Percentiles rank a stretch among this genome's conserved stretches.
Conservation (phyloP, 92 coral and sea anemone genomes). For the Pocillopora grandis region DNA sequence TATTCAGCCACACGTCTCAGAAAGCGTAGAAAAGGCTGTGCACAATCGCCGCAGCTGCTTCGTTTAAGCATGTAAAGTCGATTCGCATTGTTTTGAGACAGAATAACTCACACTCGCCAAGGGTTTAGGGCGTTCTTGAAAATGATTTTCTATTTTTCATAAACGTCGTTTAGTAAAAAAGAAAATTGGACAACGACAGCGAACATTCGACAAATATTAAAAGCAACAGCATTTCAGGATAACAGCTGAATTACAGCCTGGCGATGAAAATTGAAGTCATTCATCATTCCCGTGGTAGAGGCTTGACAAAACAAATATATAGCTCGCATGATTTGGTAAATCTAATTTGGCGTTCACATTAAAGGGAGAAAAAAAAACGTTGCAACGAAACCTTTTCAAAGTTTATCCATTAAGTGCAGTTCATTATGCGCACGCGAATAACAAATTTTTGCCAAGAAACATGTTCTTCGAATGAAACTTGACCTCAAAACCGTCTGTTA, state of each 20-base stretch:
- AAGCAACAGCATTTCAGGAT: background rate
- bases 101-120: background rate
- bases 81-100: slow-evolving; percentile 2
- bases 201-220: slow-evolving; percentile 4
- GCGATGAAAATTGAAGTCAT: background rate
- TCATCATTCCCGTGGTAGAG: background rate
- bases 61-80: slow-evolving; percentile 9
- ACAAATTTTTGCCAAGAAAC: background rate
- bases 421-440: slow-evolving; percentile 1
- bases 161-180: slow-evolving; percentile 10
- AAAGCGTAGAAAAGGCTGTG: background rate
- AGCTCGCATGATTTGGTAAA: slow-evolving; percentile 17
- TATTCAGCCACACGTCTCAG: background rate
- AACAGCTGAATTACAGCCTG: background rate
- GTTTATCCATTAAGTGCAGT: background rate
- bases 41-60: slow-evolving; percentile 29
- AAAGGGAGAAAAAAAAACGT: background rate
- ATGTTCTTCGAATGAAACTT: background rate
- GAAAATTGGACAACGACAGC: background rate
- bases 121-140: background rate
- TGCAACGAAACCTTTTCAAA: background rate
- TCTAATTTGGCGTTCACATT: background rate
- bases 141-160: background rate
- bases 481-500: background rate
- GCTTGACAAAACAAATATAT: slow-evolving; percentile 11